Evolutionary conservation across 30 jellyfish, hydroid and myxozoan species (phyloP).

Genomic region (Phacellophora camtschatica): DNA sequence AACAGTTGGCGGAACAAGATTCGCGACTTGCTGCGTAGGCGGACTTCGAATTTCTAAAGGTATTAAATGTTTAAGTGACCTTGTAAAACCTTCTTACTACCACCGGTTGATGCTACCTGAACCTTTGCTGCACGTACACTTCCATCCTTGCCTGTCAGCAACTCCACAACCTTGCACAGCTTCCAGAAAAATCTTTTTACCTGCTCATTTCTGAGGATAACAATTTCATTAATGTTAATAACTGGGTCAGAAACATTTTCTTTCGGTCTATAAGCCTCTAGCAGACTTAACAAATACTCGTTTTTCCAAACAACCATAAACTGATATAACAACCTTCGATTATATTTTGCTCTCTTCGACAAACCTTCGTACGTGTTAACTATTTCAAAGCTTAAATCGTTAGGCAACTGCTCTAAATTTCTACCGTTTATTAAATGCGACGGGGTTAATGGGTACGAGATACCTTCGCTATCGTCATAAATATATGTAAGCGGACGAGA

Average conservation of each 20-base stretch:
- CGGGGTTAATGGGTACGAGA: too few relatives aligned
- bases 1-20: too few relatives aligned
- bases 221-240: slow-evolving; percentile 3
- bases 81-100: slow-evolving; percentile 1
- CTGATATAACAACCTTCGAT: slow-evolving; percentile 1
- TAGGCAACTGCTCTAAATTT: too few relatives aligned
- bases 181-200: slow-evolving; percentile 40
- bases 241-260: slow-evolving; percentile 4
- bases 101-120: slow-evolving; percentile 10
- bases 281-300: slow-evolving; percentile 29
- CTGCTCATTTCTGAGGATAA: slow-evolving; percentile 28
- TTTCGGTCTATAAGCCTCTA: slow-evolving; percentile 48
- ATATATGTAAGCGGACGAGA: slow-evolving; percentile 38
- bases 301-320: slow-evolving; percentile 17
- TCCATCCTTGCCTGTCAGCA: slow-evolving; percentile 40
- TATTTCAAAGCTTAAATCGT: slow-evolving; percentile 17
- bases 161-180: slow-evolving; percentile 47
- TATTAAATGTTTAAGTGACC: slow-evolving; percentile 32
- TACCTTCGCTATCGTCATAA: background rate
- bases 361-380: slow-evolving; percentile 27
- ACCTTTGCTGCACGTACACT: slow-evolving; percentile 28
- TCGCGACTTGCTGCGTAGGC: too few relatives aligned
- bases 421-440: too few relatives aligned
- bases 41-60: slow-evolving; percentile 28
- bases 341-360: slow-evolving; percentile 33